Percentiles rank a stretch among this genome's conserved stretches.
Evolutionary conservation across 2,113 vertebrate genomes (phyloP).

Genomic region (Micromys minutus): DNA sequence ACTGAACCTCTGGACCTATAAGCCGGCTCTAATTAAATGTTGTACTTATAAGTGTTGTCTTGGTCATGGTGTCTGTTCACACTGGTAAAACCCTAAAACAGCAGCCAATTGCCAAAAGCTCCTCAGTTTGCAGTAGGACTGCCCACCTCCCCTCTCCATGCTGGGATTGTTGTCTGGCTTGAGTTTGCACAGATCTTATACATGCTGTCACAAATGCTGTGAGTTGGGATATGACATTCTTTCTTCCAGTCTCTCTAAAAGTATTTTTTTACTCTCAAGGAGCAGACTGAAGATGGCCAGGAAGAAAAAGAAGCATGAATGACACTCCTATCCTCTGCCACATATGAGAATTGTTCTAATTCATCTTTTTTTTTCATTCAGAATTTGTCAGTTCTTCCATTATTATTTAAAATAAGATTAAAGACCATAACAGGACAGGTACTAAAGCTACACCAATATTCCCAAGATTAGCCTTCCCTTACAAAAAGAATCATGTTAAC

Average conservation of each 20-base stretch:
- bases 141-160: not conserved
- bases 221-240: not conserved
- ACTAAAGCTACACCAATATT: not conserved
- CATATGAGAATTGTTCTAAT: not conserved
- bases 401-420: not conserved
- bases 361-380: not conserved
- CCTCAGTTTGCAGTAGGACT: not conserved
- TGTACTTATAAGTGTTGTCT: no score
- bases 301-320: not conserved
- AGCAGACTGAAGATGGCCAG: not conserved
- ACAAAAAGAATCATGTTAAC: not conserved
- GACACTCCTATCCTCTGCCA: not conserved
- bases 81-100: no score
- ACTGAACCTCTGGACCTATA: no score
- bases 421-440: not conserved
- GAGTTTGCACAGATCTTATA: not conserved
- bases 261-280: not conserved
- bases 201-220: not conserved
- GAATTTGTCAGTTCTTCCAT: constrained; percentile 2
- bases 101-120: not conserved
- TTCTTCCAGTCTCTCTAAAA: not conserved
- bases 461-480: not conserved
- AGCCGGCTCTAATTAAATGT: no score
- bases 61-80: no score
- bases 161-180: not conserved